Percentiles rank a stretch among this genome's conserved stretches.
These are phyloP conservation scores for Coecobrya sp. DNA, from an alignment of 2,888 invertebrate species.

Conservation along the genomic window DNA sequence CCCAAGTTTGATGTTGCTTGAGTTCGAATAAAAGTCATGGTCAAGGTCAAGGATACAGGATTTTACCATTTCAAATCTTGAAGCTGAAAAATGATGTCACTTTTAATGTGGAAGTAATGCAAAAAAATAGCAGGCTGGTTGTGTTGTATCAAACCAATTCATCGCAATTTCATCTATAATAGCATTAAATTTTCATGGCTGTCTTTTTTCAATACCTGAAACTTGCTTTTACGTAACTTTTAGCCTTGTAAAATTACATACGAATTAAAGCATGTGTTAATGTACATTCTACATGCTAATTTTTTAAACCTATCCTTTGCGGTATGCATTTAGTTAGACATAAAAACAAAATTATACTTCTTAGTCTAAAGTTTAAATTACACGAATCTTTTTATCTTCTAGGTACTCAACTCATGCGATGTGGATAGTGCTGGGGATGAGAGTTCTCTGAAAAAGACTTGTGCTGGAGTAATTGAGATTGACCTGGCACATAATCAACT, in stretches of 20 bases:
- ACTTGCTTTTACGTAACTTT: neutral
- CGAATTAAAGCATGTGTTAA: neutral
- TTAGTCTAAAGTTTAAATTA: neutral
- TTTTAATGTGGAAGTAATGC: neutral
- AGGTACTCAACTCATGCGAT: slow-evolving; percentile 95
- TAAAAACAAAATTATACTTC: no score
- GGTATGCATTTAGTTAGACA: no score
- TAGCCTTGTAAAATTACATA: neutral
- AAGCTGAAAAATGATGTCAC: slow-evolving; percentile 32
- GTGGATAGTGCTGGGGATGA: slow-evolving; percentile 96
- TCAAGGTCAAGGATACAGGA: slow-evolving; percentile 8
- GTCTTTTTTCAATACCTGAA: neutral
- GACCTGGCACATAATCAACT: slow-evolving; percentile 98
- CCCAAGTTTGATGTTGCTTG: neutral
- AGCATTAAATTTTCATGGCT: neutral
- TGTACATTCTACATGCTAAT: no score
- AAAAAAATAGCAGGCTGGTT: neutral
- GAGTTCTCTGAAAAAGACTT: slow-evolving; percentile 93
- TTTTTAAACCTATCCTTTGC: no score
- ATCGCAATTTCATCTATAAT: neutral
- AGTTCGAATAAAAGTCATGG: slow-evolving; percentile 25
- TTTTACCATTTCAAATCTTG: neutral
- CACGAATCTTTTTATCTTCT: slow-evolving; percentile 87
- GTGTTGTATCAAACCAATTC: no score
- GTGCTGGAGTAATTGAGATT: slow-evolving; percentile 96